Evolutionary conservation across 2,113 vertebrate species (phyloP), one percentile per base, ranked within the genome.

Genomic region (Lycaon pictus): DNA sequence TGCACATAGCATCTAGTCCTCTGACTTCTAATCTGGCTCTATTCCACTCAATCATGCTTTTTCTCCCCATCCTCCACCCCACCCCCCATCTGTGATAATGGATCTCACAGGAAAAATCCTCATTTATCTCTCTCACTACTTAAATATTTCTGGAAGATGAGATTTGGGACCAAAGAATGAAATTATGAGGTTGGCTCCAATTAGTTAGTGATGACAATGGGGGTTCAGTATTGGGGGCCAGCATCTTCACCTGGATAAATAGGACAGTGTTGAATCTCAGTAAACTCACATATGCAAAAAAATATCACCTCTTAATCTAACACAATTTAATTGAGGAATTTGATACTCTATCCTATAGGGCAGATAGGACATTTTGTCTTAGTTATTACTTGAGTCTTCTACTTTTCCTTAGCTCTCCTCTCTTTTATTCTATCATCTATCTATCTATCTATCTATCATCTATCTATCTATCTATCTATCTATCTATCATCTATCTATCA

Each of bases 301-400:
- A 83, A 51, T 8, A 76, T 55, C 22, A 65, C 23, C 77, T 90
- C 27, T 95, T 86, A 85, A 79, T 93, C 74, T 58, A 96, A 43
- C 25, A 35, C 37, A 84, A 77, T 2, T 55, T 93, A 82, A 71
- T 12, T 27, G 53, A 48, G 55, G 3, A 80, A 81, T 80, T 51
- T 65, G 67, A 84, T 71, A n/a, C 13, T 13, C 27, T 60, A 23
- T 56, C 76, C 20, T 15, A 4, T 79, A 17, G 29, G n/a, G 43
- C 32, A 71, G 62, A 60, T 8, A 69, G 43, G 67, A 51, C 15
- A 67, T 53, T 94, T 25, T 87, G 19, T 48, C n/a, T 88, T 32
- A 25, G 35, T 8, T 27, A 15, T 48, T 77, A 80, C 29, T 72
- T 60, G 56, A 62, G 19, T 9, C 16, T 62, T 81, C 60, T 69